Evolutionary conservation across 2,113 vertebrate genomes (phyloP), one percentile per base, ranked within the genome.

Genomic region (Oreochromis spilurus): DNA sequence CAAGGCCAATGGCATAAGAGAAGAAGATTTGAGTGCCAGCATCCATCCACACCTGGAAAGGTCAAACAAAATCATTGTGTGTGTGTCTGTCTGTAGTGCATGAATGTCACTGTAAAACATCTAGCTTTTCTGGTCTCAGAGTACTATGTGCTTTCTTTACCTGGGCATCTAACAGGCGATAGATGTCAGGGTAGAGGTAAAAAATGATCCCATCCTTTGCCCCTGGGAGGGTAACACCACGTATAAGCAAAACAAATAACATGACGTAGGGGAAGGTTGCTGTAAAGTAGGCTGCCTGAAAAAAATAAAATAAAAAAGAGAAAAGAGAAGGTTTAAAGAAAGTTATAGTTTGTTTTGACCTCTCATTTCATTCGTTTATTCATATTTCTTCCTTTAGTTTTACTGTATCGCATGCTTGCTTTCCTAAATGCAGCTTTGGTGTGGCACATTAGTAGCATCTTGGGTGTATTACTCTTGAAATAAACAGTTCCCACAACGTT

Each of bases 1-100:
- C 97, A 91, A 98, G 94, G 70, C 97, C 97, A 0, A 98, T 97
- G 82, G 97, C 97, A 0, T 98, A 98, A 55, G 98, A 98, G 91
- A 98, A 98, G 96, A 98, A 98, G 84, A 98, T 97, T 95, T 98
- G 98, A 81, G 97, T 98, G 38, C 98, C 98, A 0, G 97, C 97
- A 5, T 98, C 97, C 54, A 98, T 98, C 98, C 97, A 98, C 55
- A 98, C 97, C 98, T 98, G 75, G 48, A 78, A 53, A 60, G 7
- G 29, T 54, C 6, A 53, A 48, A 81, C 19, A 89, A 53, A 38
- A 36, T 65, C 21, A 96, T 84, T 3, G 1, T 62, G 58, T 62
- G 58, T 62, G 5, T 62, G 58, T 34, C 2, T 36, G 14, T 38
- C 34, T 38, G 10, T 21, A 45, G 7, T 54, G 9, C 8, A 5